Percentiles rank a stretch among this genome's conserved stretches.
These are phyloP conservation scores for Anarhynchus alexandrinus DNA, from an alignment of 2,113 vertebrate species.

Conservation along the genomic window DNA sequence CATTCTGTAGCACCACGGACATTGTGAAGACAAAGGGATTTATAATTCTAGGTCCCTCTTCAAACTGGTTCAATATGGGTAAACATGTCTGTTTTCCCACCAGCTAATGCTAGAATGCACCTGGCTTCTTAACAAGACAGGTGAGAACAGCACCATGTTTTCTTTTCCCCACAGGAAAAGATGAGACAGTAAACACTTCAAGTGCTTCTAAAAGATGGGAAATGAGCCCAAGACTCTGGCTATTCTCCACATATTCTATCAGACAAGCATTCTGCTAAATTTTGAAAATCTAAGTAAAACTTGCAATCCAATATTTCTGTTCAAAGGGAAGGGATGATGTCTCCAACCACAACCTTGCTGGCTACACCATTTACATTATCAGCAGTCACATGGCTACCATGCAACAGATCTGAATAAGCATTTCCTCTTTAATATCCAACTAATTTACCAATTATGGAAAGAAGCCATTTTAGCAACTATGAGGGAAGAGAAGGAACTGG, in stretches of 20 bases:
- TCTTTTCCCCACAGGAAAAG: neutral
- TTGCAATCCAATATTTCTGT: neutral
- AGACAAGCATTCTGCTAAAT: neutral
- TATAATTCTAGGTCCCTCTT: neutral
- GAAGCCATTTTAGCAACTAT: neutral
- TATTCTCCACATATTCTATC: neutral
- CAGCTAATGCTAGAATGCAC: neutral
- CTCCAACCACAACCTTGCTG: neutral
- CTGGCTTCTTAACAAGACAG: neutral
- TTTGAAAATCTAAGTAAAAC: neutral
- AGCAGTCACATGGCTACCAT: neutral
- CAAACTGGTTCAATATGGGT: neutral
- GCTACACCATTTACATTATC: neutral
- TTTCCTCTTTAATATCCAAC: neutral
- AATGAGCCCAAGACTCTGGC: neutral
- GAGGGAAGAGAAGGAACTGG: neutral
- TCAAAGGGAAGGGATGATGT: neutral
- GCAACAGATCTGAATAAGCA: neutral
- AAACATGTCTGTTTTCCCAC: neutral
- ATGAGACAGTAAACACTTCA: fast-evolving
- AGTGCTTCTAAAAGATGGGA: neutral
- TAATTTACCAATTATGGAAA: neutral
- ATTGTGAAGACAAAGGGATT: neutral
- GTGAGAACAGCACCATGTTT: neutral
- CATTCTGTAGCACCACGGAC: neutral